Conservation (phyloP, 2,888 invertebrate species). For the Oscheius sp. region DNA sequence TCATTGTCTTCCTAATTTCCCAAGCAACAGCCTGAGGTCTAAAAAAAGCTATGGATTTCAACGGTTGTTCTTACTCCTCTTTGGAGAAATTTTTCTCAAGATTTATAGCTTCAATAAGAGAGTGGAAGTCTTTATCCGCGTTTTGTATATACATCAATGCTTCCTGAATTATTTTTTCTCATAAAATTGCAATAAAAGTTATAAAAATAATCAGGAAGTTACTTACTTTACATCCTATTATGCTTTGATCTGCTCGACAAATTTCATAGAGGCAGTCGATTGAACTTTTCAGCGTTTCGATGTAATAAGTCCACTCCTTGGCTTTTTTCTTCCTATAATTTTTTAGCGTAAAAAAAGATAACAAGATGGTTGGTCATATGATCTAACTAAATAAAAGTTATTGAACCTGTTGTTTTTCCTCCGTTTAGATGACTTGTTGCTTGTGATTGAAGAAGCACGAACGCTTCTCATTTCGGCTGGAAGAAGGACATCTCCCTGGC, state of each 20-base stretch:
- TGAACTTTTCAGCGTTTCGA: constrained; percentile 90
- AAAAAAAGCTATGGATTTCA: constrained; percentile 31
- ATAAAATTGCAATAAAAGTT: not conserved
- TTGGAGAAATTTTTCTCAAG: constrained; percentile 92
- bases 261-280: constrained; percentile 95
- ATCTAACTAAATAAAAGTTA: not conserved
- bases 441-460: constrained; percentile 12
- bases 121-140: constrained; percentile 90
- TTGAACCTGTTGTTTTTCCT: constrained; percentile 14
- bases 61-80: constrained; percentile 59
- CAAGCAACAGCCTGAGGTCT: constrained; percentile 88
- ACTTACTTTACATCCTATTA: constrained; percentile 82
- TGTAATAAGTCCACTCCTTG: constrained; percentile 91
- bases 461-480: not conserved
- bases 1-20: constrained; percentile 87
- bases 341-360: not conserved
- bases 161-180: constrained; percentile 76
- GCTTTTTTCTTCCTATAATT: constrained; percentile 73
- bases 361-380: too few relatives aligned
- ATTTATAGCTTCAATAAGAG: constrained; percentile 90
- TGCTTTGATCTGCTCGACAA: constrained; percentile 91
- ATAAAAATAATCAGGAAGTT: not conserved
- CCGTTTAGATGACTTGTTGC: constrained; percentile 18
- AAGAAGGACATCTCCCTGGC: not conserved
- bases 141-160: constrained; percentile 92